These are phyloP conservation scores for Naso thynnoides DNA, from an alignment of 2,797 vertebrate genomes.

Conservation along the genomic window DNA sequence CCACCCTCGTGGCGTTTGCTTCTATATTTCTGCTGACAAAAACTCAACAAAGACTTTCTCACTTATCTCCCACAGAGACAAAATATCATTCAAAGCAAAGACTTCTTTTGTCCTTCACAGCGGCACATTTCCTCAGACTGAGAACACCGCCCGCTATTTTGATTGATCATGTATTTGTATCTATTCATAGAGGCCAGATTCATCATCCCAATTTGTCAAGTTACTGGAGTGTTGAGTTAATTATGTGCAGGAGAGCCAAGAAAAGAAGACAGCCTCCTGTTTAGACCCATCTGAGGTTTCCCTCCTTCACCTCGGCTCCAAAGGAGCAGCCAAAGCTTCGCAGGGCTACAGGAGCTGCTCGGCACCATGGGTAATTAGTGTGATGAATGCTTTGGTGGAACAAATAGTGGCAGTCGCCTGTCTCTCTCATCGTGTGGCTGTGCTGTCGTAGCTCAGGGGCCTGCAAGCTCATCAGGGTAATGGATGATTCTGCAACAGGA, in stretches of 20 bases:
- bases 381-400: constrained; percentile 82
- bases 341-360: constrained; percentile 66
- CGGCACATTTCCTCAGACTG: constrained; percentile 52
- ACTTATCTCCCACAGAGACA: constrained; percentile 36
- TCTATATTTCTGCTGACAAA: constrained; percentile 37
- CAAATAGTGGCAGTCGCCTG: constrained; percentile 80
- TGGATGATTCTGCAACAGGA: constrained; percentile 74
- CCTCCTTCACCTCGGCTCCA: constrained; percentile 66
- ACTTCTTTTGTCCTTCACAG: constrained; percentile 66
- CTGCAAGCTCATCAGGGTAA: constrained; percentile 80
- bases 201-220: constrained; percentile 83
- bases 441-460: constrained; percentile 73
- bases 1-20: constrained; percentile 15
- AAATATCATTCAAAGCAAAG: constrained; percentile 67
- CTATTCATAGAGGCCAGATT: constrained; percentile 77
- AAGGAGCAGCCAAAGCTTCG: constrained; percentile 71
- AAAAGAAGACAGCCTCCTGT: constrained; percentile 68
- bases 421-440: constrained; percentile 71
- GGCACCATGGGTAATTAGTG: constrained; percentile 82
- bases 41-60: constrained; percentile 41
- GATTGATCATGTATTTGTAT: constrained; percentile 78
- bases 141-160: constrained; percentile 47
- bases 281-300: constrained; percentile 73
- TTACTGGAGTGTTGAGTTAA: constrained; percentile 71
- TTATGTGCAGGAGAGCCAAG: constrained; percentile 67